phyloP scores from a whole-genome alignment of 2,888 invertebrate species.

The Pterostichus niger region DNA sequence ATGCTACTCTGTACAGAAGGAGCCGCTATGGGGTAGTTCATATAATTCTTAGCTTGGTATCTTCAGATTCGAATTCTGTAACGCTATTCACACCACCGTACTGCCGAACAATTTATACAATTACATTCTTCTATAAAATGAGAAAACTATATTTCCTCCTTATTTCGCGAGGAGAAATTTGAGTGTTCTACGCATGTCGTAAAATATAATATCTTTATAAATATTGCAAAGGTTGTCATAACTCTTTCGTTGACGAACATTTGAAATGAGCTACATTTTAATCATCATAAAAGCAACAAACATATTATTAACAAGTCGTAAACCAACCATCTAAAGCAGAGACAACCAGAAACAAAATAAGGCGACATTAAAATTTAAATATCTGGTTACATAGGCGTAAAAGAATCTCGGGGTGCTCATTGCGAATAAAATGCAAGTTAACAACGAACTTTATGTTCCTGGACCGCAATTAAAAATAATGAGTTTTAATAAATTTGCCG shows the following conservation, averaged over 20 bases:
- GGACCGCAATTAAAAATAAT: slow-evolving; percentile 62
- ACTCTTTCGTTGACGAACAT: too few relatives aligned
- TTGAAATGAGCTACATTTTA: not conserved
- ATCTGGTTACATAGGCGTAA: slow-evolving; percentile 20
- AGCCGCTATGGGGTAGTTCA: too few relatives aligned
- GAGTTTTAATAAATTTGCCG: slow-evolving; percentile 59
- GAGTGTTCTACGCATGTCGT: too few relatives aligned
- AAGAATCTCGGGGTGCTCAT: slow-evolving; percentile 15
- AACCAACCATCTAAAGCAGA: not conserved
- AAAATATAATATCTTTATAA: too few relatives aligned
- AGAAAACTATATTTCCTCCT: too few relatives aligned
- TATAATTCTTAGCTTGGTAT: too few relatives aligned
- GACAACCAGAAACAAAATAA: not conserved
- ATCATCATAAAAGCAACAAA: slow-evolving; percentile 33
- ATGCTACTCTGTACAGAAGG: too few relatives aligned
- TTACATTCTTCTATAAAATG: too few relatives aligned
- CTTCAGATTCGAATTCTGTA: too few relatives aligned
- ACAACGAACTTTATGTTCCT: slow-evolving; percentile 32
- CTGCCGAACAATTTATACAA: too few relatives aligned
- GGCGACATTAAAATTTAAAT: slow-evolving; percentile 38
- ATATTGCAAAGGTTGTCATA: too few relatives aligned
- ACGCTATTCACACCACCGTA: too few relatives aligned
- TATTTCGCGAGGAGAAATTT: not conserved
- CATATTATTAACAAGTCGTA: slow-evolving; percentile 1
- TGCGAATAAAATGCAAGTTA: slow-evolving; percentile 28